Evolutionary conservation across 2,113 vertebrate genomes (phyloP).

Genomic region (Chionomys nivalis): DNA sequence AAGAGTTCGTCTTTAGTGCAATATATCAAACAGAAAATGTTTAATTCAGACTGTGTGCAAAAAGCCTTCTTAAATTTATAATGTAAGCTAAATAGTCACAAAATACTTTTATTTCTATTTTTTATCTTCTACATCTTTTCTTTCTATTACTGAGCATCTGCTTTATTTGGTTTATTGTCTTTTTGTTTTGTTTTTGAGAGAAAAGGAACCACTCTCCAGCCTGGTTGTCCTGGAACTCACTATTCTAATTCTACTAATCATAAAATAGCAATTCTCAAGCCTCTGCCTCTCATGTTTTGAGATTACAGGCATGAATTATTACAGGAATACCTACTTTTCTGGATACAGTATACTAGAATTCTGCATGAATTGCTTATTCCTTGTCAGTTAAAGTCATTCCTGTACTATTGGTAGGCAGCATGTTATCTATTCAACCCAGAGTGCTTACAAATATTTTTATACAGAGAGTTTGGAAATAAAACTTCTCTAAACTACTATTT

Average conservation of each 20-base stretch:
- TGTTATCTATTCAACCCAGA: neutral
- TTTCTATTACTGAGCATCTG: neutral
- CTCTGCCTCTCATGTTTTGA: neutral
- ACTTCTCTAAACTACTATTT: neutral
- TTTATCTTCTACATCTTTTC: neutral
- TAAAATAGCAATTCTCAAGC: neutral
- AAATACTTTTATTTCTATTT: neutral
- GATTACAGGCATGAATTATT: neutral
- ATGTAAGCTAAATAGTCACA: neutral
- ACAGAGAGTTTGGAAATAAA: neutral
- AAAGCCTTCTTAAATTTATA: slow-evolving; percentile 26
- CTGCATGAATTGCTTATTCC: neutral
- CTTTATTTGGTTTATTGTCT: neutral
- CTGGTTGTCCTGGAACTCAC: neutral
- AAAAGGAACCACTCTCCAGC: neutral
- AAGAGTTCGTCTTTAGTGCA: neutral
- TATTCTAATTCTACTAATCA: neutral
- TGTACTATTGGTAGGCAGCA: neutral
- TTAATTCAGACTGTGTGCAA: slow-evolving; percentile 11
- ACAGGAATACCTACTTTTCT: neutral
- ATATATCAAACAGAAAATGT: neutral
- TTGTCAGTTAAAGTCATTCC: neutral
- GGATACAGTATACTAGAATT: neutral
- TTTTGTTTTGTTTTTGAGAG: neutral
- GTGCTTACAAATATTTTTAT: neutral